A percentile compares a stretch with the other conserved stretches of the same genome.
phyloP scores from a whole-genome alignment of 2,113 vertebrate genomes.

The Brienomyrus brachyistius region DNA sequence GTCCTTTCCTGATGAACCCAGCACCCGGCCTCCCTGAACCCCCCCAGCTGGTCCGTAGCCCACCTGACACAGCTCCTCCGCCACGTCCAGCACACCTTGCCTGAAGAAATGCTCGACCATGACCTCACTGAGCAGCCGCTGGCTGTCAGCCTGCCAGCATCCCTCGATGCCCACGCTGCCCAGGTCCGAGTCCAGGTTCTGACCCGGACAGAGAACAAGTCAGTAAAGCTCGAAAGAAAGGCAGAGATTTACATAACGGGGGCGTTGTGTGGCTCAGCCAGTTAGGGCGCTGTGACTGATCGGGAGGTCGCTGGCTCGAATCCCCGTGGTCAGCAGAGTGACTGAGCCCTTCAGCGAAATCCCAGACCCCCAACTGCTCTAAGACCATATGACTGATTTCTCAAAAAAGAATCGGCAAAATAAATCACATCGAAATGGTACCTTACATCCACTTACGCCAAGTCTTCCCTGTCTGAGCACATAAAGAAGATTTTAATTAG shows the following conservation, averaged over 20 bases:
- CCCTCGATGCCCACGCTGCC: conserved; percentile 76
- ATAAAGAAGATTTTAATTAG: neutral
- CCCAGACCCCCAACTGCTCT: neutral
- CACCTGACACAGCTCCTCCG: conserved; percentile 77
- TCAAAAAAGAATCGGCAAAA: neutral
- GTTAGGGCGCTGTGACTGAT: neutral
- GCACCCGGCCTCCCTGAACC: neutral
- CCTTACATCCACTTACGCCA: neutral
- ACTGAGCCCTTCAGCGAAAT: neutral
- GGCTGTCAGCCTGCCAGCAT: conserved; percentile 76
- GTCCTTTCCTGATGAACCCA: neutral
- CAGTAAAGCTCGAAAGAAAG: neutral
- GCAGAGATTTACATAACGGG: neutral
- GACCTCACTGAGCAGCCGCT: conserved; percentile 72
- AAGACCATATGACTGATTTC: neutral
- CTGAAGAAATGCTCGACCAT: conserved; percentile 80
- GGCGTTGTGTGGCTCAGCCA: neutral
- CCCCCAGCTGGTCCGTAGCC: neutral
- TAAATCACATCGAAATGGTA: neutral
- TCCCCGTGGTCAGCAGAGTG: neutral
- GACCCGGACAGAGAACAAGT: conserved; percentile 17
- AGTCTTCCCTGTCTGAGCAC: neutral
- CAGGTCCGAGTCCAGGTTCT: conserved; percentile 79
- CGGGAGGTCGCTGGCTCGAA: neutral
- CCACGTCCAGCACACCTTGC: conserved; percentile 76